Evolutionary conservation across 2,113 vertebrate species (phyloP).

Genomic region (Rousettus leschenaultii): DNA sequence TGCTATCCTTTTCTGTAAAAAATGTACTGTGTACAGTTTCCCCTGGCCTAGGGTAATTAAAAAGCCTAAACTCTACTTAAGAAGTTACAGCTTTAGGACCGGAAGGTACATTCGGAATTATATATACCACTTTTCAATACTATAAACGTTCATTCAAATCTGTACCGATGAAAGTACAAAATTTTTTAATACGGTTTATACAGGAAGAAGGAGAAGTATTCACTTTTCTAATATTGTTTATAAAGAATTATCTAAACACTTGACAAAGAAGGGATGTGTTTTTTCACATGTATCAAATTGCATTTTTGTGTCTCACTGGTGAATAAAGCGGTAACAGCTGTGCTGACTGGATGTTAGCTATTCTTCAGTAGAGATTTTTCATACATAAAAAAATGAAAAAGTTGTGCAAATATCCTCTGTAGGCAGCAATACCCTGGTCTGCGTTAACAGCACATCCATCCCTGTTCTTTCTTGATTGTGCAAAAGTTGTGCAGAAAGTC

Average conservation of each 20-base stretch:
- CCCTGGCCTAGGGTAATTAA: slow-evolving; percentile 36
- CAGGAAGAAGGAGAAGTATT: slow-evolving; percentile 81
- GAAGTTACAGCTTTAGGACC: slow-evolving; percentile 60
- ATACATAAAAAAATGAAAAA: slow-evolving; percentile 85
- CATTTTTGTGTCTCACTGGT: slow-evolving; percentile 81
- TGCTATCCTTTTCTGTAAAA: slow-evolving; percentile 44
- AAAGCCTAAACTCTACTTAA: slow-evolving; percentile 40
- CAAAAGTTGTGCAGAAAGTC: slow-evolving; percentile 69
- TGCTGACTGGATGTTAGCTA: slow-evolving; percentile 83
- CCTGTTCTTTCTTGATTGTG: slow-evolving; percentile 74
- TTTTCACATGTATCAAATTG: slow-evolving; percentile 82
- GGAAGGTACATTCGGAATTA: slow-evolving; percentile 68
- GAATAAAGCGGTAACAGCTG: slow-evolving; percentile 88
- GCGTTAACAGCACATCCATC: slow-evolving; percentile 72
- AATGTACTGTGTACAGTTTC: slow-evolving; percentile 43
- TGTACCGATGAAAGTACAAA: slow-evolving; percentile 78
- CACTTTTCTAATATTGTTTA: slow-evolving; percentile 86
- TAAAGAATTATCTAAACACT: slow-evolving; percentile 87
- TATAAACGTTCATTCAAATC: slow-evolving; percentile 76
- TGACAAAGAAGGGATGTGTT: slow-evolving; percentile 67
- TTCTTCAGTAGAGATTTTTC: slow-evolving; percentile 81
- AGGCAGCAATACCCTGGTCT: slow-evolving; percentile 79
- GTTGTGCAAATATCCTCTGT: slow-evolving; percentile 81
- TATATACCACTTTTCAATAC: slow-evolving; percentile 75
- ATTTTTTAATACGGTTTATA: slow-evolving; percentile 80